Percentiles rank a stretch among this genome's conserved stretches.
These are phyloP conservation scores for Enteromius argenteus DNA, from an alignment of 2,797 vertebrate genomes.

Conservation along the genomic window DNA sequence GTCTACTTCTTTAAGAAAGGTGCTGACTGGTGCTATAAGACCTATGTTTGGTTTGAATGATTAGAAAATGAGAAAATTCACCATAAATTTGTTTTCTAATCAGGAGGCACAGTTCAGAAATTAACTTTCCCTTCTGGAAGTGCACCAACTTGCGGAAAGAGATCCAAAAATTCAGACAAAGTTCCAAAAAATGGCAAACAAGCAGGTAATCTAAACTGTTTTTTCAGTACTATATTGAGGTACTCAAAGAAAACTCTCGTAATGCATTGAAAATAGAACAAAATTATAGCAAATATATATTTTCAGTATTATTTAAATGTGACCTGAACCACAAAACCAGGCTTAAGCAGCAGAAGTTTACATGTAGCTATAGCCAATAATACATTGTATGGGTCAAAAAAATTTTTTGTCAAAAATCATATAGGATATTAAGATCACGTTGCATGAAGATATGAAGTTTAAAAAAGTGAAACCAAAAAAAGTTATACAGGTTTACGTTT, in stretches of 20 bases:
- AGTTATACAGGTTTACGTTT: too few relatives aligned
- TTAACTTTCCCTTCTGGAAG: constrained; percentile 82
- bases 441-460: not conserved
- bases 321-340: not conserved
- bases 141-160: constrained; percentile 70
- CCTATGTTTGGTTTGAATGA: not conserved
- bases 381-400: not conserved
- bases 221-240: not conserved
- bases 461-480: too few relatives aligned
- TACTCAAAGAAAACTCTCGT: not conserved
- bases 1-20: constrained; percentile 91
- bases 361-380: too few relatives aligned
- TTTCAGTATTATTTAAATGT: not conserved
- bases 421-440: not conserved
- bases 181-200: constrained; percentile 29
- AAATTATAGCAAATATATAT: not conserved
- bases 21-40: constrained; percentile 59
- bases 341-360: not conserved
- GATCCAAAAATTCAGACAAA: constrained; percentile 52
- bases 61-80: not conserved
- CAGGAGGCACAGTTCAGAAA: constrained; percentile 86
- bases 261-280: not conserved
- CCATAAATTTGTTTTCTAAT: not conserved
- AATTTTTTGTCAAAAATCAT: not conserved
- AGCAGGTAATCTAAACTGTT: constrained; percentile 60